Evolutionary conservation across 2,888 invertebrate genomes (phyloP).

Genomic region (Plebejus argus): DNA sequence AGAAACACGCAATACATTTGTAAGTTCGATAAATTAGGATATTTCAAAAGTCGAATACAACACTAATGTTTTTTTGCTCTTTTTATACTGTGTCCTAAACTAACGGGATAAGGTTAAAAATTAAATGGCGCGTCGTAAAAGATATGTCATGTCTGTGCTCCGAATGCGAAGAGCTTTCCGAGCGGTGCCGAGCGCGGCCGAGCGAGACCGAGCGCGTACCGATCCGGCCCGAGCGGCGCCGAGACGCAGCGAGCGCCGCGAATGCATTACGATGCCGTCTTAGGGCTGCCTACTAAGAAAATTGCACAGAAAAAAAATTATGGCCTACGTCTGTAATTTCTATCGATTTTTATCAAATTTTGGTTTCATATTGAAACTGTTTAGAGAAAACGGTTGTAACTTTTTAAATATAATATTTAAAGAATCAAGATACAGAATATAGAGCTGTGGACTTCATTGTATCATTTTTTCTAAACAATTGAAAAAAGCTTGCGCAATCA

Average conservation of each 20-base stretch:
- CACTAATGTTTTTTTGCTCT: constrained; percentile 50
- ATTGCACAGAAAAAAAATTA: constrained; percentile 36
- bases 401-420: too few species aligned
- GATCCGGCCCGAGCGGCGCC: constrained; percentile 78
- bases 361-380: background rate
- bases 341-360: background rate
- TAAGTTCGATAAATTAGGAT: constrained; percentile 68
- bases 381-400: too few species aligned
- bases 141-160: constrained; percentile 71
- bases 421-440: too few species aligned
- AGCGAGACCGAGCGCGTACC: constrained; percentile 72
- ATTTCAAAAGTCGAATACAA: constrained; percentile 72
- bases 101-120: constrained; percentile 45
- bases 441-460: too few species aligned
- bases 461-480: too few species aligned
- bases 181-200: constrained; percentile 69
- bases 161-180: constrained; percentile 76
- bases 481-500: too few species aligned
- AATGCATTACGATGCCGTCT: constrained; percentile 72
- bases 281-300: constrained; percentile 66
- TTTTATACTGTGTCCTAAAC: constrained; percentile 46
- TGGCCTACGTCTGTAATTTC: background rate
- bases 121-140: constrained; percentile 49
- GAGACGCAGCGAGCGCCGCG: constrained; percentile 71
- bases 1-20: constrained; percentile 48